Evolutionary conservation across 2,888 invertebrate genomes (phyloP).

Genomic region (Aphelenchoides bicaudatus): DNA sequence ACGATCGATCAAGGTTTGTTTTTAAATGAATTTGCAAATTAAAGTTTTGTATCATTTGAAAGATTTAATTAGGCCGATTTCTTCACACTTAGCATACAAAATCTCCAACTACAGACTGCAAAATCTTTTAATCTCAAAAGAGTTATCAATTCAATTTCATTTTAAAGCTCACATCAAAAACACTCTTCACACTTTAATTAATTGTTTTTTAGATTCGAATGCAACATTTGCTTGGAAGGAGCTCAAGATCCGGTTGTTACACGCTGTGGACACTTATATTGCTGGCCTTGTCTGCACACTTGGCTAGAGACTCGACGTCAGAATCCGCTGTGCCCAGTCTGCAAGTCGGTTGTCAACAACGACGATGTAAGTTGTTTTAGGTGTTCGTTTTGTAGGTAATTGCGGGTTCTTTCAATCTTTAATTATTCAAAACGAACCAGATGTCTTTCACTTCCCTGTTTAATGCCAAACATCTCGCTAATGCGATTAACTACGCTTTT

Average conservation of each 20-base stretch:
- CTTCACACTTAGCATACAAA: too few relatives aligned
- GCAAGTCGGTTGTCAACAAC: slow-evolving; percentile 92
- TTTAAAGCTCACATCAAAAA: too few relatives aligned
- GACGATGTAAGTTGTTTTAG: slow-evolving; percentile 75
- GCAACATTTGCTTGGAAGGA: slow-evolving; percentile 96
- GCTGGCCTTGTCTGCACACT: slow-evolving; percentile 77
- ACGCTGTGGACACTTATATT: slow-evolving; percentile 96
- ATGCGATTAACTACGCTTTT: too few relatives aligned
- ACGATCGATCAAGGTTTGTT: slow-evolving; percentile 10
- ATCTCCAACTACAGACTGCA: too few relatives aligned
- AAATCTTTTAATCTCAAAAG: too few relatives aligned
- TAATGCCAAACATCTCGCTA: neutral
- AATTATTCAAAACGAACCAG: too few relatives aligned
- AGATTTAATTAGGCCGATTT: too few relatives aligned
- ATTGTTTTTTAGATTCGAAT: slow-evolving; percentile 71
- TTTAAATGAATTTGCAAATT: too few relatives aligned
- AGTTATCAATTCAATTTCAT: too few relatives aligned
- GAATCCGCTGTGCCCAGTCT: slow-evolving; percentile 77
- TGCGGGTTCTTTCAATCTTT: too few relatives aligned
- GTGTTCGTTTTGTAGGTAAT: neutral
- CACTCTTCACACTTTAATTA: neutral
- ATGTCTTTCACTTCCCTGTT: too few relatives aligned
- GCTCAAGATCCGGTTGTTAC: slow-evolving; percentile 97
- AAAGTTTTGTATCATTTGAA: too few relatives aligned
- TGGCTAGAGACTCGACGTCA: slow-evolving; percentile 87